Evolutionary conservation across 2,888 invertebrate genomes (phyloP).

Genomic region (Ernsta delagoae): DNA sequence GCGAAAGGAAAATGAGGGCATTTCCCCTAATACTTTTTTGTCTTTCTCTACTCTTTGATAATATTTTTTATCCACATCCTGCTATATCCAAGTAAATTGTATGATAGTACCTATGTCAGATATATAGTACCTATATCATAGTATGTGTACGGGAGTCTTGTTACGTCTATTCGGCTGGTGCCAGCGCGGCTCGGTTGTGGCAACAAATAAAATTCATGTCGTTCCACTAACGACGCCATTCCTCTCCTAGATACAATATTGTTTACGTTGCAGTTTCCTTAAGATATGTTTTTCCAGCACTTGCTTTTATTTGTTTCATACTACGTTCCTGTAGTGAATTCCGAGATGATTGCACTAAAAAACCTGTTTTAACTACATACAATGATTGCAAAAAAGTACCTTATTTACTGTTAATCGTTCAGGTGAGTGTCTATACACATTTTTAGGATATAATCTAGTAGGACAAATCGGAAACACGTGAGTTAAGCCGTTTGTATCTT

Average conservation of each 20-base stretch:
- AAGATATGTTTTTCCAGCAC: slow-evolving; percentile 29
- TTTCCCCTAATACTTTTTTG: too few relatives aligned
- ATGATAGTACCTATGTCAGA: too few relatives aligned
- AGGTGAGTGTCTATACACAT: too few relatives aligned
- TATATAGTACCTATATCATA: too few relatives aligned
- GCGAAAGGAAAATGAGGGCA: too few relatives aligned
- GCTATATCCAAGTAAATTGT: too few relatives aligned
- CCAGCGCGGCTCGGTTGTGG: slow-evolving; percentile 9
- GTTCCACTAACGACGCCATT: slow-evolving; percentile 38
- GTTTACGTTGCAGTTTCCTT: slow-evolving; percentile 34
- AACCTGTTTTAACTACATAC: not conserved
- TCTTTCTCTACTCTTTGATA: too few relatives aligned
- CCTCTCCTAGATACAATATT: slow-evolving; percentile 34
- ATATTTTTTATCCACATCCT: too few relatives aligned
- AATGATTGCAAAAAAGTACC: not conserved
- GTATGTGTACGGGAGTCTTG: not conserved
- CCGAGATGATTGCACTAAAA: not conserved
- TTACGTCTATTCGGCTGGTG: slow-evolving; percentile 17
- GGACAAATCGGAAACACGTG: too few relatives aligned
- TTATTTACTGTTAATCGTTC: too few relatives aligned
- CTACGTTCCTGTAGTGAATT: slow-evolving; percentile 13
- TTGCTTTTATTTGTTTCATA: slow-evolving; percentile 27
- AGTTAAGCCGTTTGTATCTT: too few relatives aligned
- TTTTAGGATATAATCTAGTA: too few relatives aligned
- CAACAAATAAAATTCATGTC: slow-evolving; percentile 38